Conservation (phyloP, 2,888 invertebrate genomes). For the Drosophila antonietae region DNA sequence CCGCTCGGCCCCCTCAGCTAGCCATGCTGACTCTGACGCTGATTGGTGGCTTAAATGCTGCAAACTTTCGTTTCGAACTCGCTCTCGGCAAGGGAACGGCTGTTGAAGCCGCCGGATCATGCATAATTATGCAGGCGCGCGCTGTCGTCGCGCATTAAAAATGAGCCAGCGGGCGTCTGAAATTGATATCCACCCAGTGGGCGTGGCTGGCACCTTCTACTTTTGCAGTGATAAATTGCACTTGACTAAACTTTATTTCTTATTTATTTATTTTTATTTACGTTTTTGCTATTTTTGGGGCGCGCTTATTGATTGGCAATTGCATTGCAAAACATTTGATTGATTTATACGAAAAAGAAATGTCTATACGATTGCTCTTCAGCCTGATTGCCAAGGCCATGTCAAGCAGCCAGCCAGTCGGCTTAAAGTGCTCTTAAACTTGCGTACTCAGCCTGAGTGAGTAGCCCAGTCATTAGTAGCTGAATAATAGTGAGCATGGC, state of each 20-base stretch:
- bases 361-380: background rate
- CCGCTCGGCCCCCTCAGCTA: too few species aligned
- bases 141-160: constrained; percentile 74
- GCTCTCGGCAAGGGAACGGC: constrained; percentile 1
- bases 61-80: constrained; percentile 45
- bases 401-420: constrained; percentile 14
- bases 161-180: constrained; percentile 60
- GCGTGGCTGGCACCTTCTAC: constrained; percentile 13
- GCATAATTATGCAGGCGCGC: constrained; percentile 72
- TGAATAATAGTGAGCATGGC: background rate
- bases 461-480: background rate
- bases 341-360: constrained; percentile 38
- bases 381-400: constrained; percentile 30
- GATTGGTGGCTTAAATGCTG: constrained; percentile 76
- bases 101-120: constrained; percentile 45
- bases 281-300: constrained; percentile 27
- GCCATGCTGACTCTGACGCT: constrained; percentile 71
- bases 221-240: constrained; percentile 70
- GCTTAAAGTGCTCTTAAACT: constrained; percentile 10
- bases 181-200: constrained; percentile 65
- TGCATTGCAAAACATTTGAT: constrained; percentile 55
- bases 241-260: constrained; percentile 32
- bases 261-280: constrained; percentile 1
- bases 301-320: constrained; percentile 57
- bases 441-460: background rate